Base-by-base conservation (phyloP, 2,888 invertebrate genomes). In the Spialia ferax region DNA sequence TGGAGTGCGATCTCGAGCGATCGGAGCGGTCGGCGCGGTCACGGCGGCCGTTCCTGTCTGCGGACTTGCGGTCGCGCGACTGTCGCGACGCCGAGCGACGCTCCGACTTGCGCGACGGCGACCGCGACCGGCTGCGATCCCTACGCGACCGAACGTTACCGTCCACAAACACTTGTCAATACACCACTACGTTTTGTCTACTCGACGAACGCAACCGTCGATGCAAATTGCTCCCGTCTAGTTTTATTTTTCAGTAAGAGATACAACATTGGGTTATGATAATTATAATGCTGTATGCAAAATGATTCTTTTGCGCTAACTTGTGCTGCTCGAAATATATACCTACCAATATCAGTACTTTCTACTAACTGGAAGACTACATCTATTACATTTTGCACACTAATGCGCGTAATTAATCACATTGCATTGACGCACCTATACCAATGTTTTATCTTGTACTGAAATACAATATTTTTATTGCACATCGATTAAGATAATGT, bases 71-170 rank as follows among this genome's bases (percentile, higher is more conserved):
- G 67, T 84, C 82, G 13, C 72, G 73, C 6, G 83, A 79, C 71
- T 81, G 81, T 70, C 70, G 77, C 71, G 57, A 66, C 63, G 75
- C 76, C 57, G 78, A 76, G 60, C 76, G 75, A 56, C 74, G 75
- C 35, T 71, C 77, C 54, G 84, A 81, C 75, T 81, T 81, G 71
- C 81, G 83, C 48, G 85, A 78, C 45, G 81, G 79, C 57, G 87
- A 89, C 29, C 83, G 80, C 45, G 91, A 88, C 45, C 88, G 85
- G 80, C 91, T 91, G 87, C 89, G 88, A 71, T 85, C 89, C 89
- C 93, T 92, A 84, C 42, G 26, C 42, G 26, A 45, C 63, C 38
- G 15, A 32, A 22, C 22, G 32, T 50, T 29, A 60, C 60, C 45
- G 48, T 61, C 50, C 48, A 61, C 60, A 60, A 61, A 50, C 50